A percentile compares a stretch with the other conserved stretches of the same genome.
Evolutionary conservation across 2,888 invertebrate genomes (phyloP).

Genomic region (Volucella inanis): DNA sequence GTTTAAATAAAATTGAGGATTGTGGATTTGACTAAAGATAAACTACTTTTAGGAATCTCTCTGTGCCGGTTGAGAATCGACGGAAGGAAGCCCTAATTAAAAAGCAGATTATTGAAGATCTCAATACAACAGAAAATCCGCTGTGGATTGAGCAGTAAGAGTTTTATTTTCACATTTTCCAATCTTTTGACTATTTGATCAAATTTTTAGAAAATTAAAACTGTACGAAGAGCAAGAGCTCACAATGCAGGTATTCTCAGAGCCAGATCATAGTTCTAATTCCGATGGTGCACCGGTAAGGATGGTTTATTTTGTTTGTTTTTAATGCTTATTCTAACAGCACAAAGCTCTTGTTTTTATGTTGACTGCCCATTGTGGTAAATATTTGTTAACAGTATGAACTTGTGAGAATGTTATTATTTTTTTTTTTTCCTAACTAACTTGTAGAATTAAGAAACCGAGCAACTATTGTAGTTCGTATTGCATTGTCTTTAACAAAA

Average conservation of each 20-base stretch:
- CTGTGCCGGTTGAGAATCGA: constrained; percentile 91
- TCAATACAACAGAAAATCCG: constrained; percentile 95
- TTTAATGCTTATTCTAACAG: constrained; percentile 22
- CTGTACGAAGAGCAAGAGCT: constrained; percentile 96
- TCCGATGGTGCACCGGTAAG: constrained; percentile 80
- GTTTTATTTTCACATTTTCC: constrained; percentile 18
- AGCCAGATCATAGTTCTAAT: constrained; percentile 85
- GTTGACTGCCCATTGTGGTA: constrained; percentile 10
- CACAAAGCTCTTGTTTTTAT: constrained; percentile 43
- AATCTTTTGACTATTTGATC: constrained; percentile 37
- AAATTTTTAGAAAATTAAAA: constrained; percentile 88
- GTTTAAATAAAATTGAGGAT: not conserved
- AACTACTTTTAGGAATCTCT: constrained; percentile 86
- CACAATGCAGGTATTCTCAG: constrained; percentile 95
- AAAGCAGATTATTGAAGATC: constrained; percentile 91
- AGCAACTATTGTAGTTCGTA: constrained; percentile 14
- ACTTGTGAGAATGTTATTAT: constrained; percentile 15
- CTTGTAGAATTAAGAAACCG: constrained; percentile 13
- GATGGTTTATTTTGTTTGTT: constrained; percentile 14
- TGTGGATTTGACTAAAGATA: not conserved
- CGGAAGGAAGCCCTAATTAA: constrained; percentile 93
- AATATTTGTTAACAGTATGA: constrained; percentile 12
- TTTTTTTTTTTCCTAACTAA: constrained; percentile 36
- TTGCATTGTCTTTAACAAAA: constrained; percentile 58
- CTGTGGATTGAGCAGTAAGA: constrained; percentile 95